Percentiles rank a stretch among this genome's conserved stretches.
phyloP scores from a whole-genome alignment of 2,888 invertebrate species.

The Drosophila algonquin region DNA sequence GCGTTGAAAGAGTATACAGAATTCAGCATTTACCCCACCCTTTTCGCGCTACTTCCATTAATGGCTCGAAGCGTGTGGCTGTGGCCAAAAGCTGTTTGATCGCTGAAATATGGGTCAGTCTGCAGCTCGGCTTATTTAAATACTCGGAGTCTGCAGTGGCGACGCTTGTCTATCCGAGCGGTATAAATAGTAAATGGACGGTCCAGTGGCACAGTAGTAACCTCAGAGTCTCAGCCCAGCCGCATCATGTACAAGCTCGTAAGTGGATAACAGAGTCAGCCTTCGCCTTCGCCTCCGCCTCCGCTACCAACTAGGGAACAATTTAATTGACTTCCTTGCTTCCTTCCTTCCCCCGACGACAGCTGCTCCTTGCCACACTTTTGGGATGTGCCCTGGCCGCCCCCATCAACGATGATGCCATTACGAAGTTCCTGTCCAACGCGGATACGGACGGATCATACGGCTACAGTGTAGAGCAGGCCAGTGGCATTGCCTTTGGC shows the following conservation, averaged over 20 bases:
- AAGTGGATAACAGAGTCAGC: slow-evolving; percentile 43
- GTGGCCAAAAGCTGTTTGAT: slow-evolving; percentile 18
- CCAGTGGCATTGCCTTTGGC: slow-evolving; percentile 85
- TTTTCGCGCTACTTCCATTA: slow-evolving; percentile 23
- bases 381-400: slow-evolving; percentile 49
- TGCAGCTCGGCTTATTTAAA: slow-evolving; percentile 69
- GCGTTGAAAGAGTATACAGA: slow-evolving; percentile 8
- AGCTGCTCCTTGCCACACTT: slow-evolving; percentile 60
- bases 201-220: slow-evolving; percentile 38
- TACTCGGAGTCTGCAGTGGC: slow-evolving; percentile 45
- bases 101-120: slow-evolving; percentile 55
- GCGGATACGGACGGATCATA: slow-evolving; percentile 83
- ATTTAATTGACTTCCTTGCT: slow-evolving; percentile 27
- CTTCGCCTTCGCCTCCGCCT: no score
- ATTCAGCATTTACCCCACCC: not conserved
- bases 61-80: slow-evolving; percentile 25
- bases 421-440: slow-evolving; percentile 43
- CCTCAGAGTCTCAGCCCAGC: slow-evolving; percentile 39
- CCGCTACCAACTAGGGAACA: not conserved
- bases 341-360: not conserved
- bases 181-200: slow-evolving; percentile 57
- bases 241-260: slow-evolving; percentile 71
- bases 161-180: slow-evolving; percentile 29
- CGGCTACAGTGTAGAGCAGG: slow-evolving; percentile 84
- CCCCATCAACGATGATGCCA: slow-evolving; percentile 34